Percentiles rank a stretch among this genome's conserved stretches.
Conservation (phyloP, 2,797 vertebrate species). For the Aulostomus chinensis region DNA sequence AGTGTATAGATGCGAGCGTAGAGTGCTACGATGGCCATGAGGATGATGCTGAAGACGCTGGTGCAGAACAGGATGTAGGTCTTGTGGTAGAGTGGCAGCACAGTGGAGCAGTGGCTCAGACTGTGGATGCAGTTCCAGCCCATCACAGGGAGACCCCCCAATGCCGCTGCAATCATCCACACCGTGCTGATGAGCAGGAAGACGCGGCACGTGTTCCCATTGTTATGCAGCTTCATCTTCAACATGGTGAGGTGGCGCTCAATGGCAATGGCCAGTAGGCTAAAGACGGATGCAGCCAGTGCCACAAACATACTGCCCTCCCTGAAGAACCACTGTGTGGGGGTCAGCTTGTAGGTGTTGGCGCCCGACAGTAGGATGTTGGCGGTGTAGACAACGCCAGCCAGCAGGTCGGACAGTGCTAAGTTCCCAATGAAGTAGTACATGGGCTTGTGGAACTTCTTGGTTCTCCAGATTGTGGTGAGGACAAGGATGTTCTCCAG, state of each 20-base stretch:
- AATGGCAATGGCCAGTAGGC: conserved; percentile 94
- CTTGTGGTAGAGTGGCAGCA: conserved; percentile 97
- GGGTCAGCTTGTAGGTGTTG: conserved; percentile 91
- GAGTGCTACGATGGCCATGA: conserved; percentile 92
- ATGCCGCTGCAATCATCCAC: conserved; percentile 89
- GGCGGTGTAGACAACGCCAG: conserved; percentile 91
- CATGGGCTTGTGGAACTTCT: conserved; percentile 99
- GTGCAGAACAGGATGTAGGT: conserved; percentile 99
- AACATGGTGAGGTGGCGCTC: conserved; percentile 98
- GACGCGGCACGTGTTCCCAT: conserved; percentile 90
- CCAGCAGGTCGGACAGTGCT: conserved; percentile 96
- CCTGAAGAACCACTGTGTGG: conserved; percentile 92
- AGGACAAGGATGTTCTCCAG: conserved; percentile 95
- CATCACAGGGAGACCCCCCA: conserved; percentile 92
- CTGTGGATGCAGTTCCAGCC: conserved; percentile 94
- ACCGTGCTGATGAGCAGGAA: conserved; percentile 95
- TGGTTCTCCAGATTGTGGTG: conserved; percentile 96
- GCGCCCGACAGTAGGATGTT: conserved; percentile 94
- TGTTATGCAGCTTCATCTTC: conserved; percentile 96
- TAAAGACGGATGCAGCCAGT: conserved; percentile 94
- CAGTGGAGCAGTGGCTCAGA: conserved; percentile 88
- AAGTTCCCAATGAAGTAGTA: conserved; percentile 99
- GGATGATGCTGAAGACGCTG: conserved; percentile 91
- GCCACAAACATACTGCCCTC: conserved; percentile 99
- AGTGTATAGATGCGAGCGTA: conserved; percentile 94